These are phyloP conservation scores for Lagenorhynchus albirostris DNA, from an alignment of 2,113 vertebrate genomes.

Conservation along the genomic window DNA sequence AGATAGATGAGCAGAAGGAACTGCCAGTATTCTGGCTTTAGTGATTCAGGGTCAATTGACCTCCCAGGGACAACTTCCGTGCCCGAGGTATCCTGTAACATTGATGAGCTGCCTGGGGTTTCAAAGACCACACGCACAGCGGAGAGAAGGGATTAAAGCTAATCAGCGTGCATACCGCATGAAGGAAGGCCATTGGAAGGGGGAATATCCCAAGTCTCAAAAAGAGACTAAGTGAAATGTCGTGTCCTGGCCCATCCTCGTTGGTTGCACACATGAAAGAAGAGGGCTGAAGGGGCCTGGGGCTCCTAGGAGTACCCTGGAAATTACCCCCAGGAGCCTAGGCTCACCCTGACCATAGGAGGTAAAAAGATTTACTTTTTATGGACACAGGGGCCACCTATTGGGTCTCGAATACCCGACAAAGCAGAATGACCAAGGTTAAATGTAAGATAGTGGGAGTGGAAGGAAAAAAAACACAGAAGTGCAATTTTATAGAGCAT, in stretches of 20 bases:
- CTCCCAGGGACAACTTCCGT: not conserved
- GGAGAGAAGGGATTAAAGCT: not conserved
- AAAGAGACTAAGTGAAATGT: not conserved
- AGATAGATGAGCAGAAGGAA: not conserved
- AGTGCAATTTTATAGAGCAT: not conserved
- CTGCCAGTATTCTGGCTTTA: not conserved
- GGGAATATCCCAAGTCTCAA: not conserved
- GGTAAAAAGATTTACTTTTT: not conserved
- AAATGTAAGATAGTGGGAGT: not conserved
- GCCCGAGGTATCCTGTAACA: not conserved
- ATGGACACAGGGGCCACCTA: not conserved
- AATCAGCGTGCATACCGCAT: not conserved
- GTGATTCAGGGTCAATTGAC: not conserved
- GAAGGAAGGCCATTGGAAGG: not conserved
- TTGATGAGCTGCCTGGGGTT: not conserved
- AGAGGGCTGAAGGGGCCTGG: not conserved
- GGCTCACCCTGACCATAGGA: not conserved
- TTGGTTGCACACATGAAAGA: not conserved
- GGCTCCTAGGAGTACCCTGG: not conserved
- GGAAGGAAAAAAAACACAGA: not conserved
- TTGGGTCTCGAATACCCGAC: too few species aligned
- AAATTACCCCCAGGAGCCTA: not conserved
- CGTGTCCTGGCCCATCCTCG: not conserved
- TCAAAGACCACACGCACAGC: not conserved
- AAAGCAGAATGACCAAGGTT: not conserved